phyloP scores from a whole-genome alignment of 2,888 invertebrate species.

The Panzeria rudis region DNA sequence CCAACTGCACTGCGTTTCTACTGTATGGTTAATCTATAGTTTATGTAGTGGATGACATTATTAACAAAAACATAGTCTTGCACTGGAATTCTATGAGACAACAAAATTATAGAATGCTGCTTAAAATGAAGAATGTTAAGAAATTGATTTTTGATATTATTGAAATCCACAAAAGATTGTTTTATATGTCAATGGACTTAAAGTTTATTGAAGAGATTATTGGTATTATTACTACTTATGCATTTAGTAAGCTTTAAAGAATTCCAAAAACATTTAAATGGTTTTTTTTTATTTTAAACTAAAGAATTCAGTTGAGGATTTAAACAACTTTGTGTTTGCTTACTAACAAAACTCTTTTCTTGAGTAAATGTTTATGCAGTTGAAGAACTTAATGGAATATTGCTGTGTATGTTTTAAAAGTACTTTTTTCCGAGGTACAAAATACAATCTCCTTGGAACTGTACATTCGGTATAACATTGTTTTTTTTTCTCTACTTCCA shows the following conservation, averaged over 20 bases:
- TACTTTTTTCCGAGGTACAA: too few relatives aligned
- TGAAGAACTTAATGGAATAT: too few relatives aligned
- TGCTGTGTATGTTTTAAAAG: too few relatives aligned
- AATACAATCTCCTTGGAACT: too few relatives aligned
- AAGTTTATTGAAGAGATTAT: constrained; percentile 13
- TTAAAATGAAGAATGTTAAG: constrained; percentile 15
- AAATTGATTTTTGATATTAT: constrained; percentile 52
- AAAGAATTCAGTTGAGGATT: not conserved
- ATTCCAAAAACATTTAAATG: not conserved
- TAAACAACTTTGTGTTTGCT: too few relatives aligned
- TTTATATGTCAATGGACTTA: constrained; percentile 33
- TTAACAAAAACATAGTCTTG: constrained; percentile 13
- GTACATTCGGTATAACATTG: too few relatives aligned
- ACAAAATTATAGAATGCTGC: constrained; percentile 3
- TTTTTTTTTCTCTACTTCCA: too few relatives aligned
- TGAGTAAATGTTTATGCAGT: too few relatives aligned
- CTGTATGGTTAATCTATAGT: constrained; percentile 13
- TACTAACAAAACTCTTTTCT: too few relatives aligned
- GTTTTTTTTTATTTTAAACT: too few relatives aligned
- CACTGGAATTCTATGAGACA: constrained; percentile 3
- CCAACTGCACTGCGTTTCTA: not conserved
- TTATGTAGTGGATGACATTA: constrained; percentile 23
- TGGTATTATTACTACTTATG: not conserved
- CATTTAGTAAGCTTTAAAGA: too few relatives aligned
- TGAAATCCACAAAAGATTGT: constrained; percentile 1